Evolutionary conservation across 2,888 invertebrate species (phyloP).

Genomic region (Yponomeuta sedellus): DNA sequence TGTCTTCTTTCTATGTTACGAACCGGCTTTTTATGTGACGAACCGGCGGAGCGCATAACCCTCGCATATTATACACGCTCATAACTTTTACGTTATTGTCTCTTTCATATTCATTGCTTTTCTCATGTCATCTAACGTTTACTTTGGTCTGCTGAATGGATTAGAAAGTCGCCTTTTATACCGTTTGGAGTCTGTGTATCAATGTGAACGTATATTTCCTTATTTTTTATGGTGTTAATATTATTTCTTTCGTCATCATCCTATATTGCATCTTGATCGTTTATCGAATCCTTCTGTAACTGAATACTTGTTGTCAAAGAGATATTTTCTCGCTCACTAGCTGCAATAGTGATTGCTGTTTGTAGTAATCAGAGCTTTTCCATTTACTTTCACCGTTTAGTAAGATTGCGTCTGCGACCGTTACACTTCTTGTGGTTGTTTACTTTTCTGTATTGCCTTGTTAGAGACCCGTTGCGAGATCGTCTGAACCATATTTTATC

Average conservation of each 20-base stretch:
- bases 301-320: neutral
- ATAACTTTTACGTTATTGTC: slow-evolving; percentile 13
- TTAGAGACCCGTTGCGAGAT: neutral
- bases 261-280: no score
- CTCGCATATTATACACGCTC: slow-evolving; percentile 13
- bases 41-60: slow-evolving; percentile 14
- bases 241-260: neutral
- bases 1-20: slow-evolving; percentile 8
- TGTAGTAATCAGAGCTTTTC: slow-evolving; percentile 2
- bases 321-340: slow-evolving; percentile 3
- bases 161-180: neutral
- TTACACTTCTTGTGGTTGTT: slow-evolving; percentile 17
- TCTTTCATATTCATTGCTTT: slow-evolving; percentile 13
- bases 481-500: neutral
- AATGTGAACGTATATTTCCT: neutral
- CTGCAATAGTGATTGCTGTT: neutral
- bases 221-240: neutral
- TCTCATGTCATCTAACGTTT: slow-evolving; percentile 13
- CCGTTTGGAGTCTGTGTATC: neutral
- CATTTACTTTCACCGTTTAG: slow-evolving; percentile 17
- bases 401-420: slow-evolving; percentile 13
- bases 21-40: slow-evolving; percentile 11
- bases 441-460: slow-evolving; percentile 9
- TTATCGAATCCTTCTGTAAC: neutral
- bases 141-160: neutral